Conservation (phyloP, 1,140 invertebrate species). For the Paraescarpia echinospica region DNA sequence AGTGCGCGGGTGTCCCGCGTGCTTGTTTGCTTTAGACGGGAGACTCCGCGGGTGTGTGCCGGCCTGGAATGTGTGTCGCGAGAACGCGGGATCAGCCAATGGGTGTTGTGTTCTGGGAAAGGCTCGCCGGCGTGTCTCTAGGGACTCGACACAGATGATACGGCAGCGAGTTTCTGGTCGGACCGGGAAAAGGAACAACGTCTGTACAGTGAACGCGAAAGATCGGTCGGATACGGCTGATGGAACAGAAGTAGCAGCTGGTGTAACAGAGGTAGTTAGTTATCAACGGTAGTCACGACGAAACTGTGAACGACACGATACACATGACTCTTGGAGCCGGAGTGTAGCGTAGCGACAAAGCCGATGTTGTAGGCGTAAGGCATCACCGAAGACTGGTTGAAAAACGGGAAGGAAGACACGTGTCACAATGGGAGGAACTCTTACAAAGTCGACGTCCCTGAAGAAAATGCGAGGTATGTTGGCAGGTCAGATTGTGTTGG, state of each 20-base stretch:
- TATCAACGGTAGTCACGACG: background rate
- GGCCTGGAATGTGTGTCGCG: background rate
- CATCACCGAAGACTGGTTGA: background rate
- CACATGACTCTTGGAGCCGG: background rate
- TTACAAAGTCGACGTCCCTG: background rate
- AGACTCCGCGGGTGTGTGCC: no score
- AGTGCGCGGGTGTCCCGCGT: background rate
- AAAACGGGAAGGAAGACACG: background rate
- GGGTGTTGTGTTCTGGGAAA: background rate
- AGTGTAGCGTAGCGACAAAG: background rate
- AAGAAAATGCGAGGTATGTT: background rate
- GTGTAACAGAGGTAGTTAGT: background rate
- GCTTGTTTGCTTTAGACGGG: background rate
- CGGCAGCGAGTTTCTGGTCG: background rate
- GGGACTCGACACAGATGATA: background rate
- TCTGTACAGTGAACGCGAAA: background rate
- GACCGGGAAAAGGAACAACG: background rate
- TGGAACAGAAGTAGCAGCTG: background rate
- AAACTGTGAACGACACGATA: background rate
- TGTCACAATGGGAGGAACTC: background rate
- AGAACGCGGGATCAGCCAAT: background rate
- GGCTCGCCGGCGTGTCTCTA: background rate
- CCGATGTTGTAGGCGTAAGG: background rate
- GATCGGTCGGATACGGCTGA: background rate
- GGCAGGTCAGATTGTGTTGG: background rate